Conservation (phyloP, 2,797 vertebrate species). For the Manis javanica region DNA sequence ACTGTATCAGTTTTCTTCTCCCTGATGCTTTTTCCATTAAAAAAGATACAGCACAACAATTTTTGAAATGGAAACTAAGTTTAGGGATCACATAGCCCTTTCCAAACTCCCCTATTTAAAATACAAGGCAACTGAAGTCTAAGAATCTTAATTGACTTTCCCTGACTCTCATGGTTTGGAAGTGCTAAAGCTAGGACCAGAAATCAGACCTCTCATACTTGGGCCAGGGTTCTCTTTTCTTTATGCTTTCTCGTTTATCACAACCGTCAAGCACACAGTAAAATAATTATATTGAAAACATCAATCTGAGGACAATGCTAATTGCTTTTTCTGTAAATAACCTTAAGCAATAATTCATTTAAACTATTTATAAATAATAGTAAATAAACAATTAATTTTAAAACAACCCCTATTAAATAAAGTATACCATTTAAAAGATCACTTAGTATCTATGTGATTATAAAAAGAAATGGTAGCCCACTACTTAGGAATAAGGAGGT, state of each 20-base stretch:
- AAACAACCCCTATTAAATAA: not conserved
- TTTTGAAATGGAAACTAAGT: not conserved
- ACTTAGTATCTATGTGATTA: not conserved
- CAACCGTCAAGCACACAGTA: not conserved
- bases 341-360: not conserved
- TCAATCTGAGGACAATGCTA: not conserved
- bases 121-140: not conserved
- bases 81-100: not conserved
- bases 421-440: not conserved
- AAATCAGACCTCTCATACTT: not conserved
- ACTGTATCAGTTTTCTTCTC: slow-evolving; percentile 17
- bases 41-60: not conserved
- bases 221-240: not conserved
- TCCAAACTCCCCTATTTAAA: not conserved
- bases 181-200: not conserved
- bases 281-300: not conserved
- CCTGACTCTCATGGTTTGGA: not conserved
- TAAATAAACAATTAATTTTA: not conserved
- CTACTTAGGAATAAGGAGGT: not conserved
- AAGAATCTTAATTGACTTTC: not conserved
- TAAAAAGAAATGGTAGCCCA: not conserved
- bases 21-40: not conserved
- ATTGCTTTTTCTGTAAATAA: slow-evolving; percentile 7
- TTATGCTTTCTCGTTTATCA: not conserved
- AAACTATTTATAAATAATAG: not conserved